Evolutionary conservation across 2,113 vertebrate genomes (phyloP).

Genomic region (Accipiter virgatus): DNA sequence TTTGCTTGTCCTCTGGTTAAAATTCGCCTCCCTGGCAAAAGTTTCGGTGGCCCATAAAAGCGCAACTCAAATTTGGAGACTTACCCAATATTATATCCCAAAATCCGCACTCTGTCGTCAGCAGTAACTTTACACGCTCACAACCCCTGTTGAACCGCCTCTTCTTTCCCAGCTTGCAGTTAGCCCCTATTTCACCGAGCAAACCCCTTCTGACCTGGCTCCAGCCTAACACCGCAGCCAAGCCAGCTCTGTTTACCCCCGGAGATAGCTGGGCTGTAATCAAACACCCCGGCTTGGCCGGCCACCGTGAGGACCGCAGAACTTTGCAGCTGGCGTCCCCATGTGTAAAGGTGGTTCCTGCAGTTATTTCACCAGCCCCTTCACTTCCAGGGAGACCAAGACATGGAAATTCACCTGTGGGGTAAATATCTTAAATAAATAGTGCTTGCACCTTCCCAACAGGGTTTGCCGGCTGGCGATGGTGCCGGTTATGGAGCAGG

Average conservation of each 20-base stretch:
- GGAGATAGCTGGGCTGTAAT: not conserved
- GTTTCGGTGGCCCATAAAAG: not conserved
- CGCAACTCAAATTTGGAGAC: not conserved
- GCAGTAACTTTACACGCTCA: not conserved
- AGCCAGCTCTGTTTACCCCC: fast-evolving
- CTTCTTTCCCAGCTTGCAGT: fast-evolving
- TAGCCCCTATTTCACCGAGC: fast-evolving
- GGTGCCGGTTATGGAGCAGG: not conserved
- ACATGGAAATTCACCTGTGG: not conserved
- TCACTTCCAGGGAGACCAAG: not conserved
- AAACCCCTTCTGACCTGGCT: not conserved
- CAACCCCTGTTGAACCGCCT: not conserved
- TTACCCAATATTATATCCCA: not conserved
- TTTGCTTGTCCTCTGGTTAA: not conserved
- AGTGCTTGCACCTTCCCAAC: not conserved
- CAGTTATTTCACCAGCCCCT: not conserved
- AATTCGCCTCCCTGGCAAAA: not conserved
- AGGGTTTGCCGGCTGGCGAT: not conserved
- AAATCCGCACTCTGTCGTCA: fast-evolving
- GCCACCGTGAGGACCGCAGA: fast-evolving
- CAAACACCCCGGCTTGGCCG: fast-evolving
- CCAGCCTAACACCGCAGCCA: fast-evolving
- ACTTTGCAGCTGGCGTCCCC: not conserved
- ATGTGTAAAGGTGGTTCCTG: not conserved
- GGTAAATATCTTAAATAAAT: not conserved